Evolutionary conservation across 2,888 invertebrate species (phyloP), one percentile per base, ranked within the genome.

Genomic region (Leptinotarsa juncta): DNA sequence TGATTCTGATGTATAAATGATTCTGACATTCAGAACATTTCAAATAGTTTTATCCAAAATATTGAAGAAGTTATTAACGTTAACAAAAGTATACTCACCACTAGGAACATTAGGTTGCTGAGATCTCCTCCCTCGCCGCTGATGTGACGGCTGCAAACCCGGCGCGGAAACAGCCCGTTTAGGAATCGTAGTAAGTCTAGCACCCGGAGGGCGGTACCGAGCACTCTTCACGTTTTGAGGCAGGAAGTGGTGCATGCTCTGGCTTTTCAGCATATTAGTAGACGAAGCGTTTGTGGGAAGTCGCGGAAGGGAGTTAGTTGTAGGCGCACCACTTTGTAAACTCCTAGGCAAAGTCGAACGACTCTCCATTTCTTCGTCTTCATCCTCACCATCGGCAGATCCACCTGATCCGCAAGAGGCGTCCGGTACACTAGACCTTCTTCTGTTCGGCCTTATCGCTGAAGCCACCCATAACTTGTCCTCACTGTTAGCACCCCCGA

Each of bases 171-270:
- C 92, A 0, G 95, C 93, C 50, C 95, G 89, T 81, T 95, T 95
- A 0, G 94, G 93, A 73, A 89, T 88, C 65, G 87, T 86, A 4
- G 87, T 88, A 78, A 89, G 89, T 62, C 92, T 91, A 88, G 94
- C 94, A 2, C 95, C 96, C 0, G 96, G 96, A 1, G 96, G 95
- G 4, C 96, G 90, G 87, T 96, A 96, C 55, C 96, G 90, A 60
- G 96, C 96, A 70, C 96, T 96, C 86, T 96, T 96, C 65, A 95
- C 96, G 78, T 93, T 91, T 73, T 78, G 79, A 81, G 90, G 90
- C 81, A 89, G 84, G 83, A 91, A 91, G 81, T 91, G 91, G 78
- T 91, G 90, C 78, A 91, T 90, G 82, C 91, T 92, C 82, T 93
- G 91, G 1, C 92, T 91, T 84, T 93, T 93, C 82, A 91, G 91